Evolutionary conservation across 2,113 vertebrate genomes (phyloP), one percentile per base, ranked within the genome.

Genomic region (Lasiurus cinereus): DNA sequence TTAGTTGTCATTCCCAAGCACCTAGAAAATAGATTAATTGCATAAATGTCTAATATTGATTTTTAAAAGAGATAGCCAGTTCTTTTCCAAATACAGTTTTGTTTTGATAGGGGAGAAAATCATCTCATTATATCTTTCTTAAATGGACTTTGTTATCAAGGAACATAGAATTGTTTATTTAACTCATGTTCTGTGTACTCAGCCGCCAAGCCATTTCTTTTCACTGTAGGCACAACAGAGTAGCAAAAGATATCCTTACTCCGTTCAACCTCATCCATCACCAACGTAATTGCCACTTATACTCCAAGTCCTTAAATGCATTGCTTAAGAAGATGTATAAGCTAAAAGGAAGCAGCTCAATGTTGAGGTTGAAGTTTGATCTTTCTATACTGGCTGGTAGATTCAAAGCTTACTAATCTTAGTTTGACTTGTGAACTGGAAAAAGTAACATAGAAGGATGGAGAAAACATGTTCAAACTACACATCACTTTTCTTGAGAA

Each of bases 271-370:
- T 97, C n/a, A 16, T 93, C 93, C 64, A 52, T 95, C 97, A 96
- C 90, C 93, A 96, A 87, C n/a, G 93, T 92, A 97, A 96, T 93
- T 88, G 18, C 83, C 77, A 94, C 52, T 76, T 96, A 31, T 4
- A 36, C 6, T 54, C 92, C 74, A 94, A 94, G 2, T 62, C 88
- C 91, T 93, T 96, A 96, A 96, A 77, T 92, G 27, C 72, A 90
- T 92, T 97, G 78, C 66, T 97, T n/a, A 48, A 97, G 67, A 95
- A 96, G n/a, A 93, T 91, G 33, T 76, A 52, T 86, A 97, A 96
- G 13, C 46, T 88, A 86, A 72, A 97, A 97, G 83, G 95, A 67
- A 59, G 39, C 50, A 95, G 21, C 14, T 97, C 93, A 27, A 2
- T 89, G 46, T 90, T 84, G n/a, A 96, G 83, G 33, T 6, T 62